Conservation (phyloP, 2,888 invertebrate genomes). For the Latrodectus elegans region DNA sequence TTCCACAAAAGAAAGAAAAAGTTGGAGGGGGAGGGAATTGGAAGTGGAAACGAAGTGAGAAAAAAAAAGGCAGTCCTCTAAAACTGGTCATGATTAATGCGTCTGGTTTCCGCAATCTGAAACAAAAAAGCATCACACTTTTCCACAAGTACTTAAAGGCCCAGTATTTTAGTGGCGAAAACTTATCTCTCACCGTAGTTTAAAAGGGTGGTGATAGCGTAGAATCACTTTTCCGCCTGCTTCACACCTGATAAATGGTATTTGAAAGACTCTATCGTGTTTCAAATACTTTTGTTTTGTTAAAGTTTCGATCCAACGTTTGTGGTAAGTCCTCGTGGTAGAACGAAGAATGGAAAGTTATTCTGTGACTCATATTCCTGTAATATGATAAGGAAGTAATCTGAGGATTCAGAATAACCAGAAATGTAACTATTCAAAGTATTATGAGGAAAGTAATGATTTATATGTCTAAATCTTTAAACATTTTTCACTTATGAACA, state of each 20-base stretch:
- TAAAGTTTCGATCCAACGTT: slow-evolving; percentile 1
- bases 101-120: slow-evolving; percentile 44
- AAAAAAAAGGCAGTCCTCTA: slow-evolving; percentile 11
- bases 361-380: too few relatives aligned
- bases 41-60: not conserved
- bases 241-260: slow-evolving; percentile 54
- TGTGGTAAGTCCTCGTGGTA: not conserved
- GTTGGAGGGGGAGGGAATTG: not conserved
- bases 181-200: slow-evolving; percentile 50
- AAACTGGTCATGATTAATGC: slow-evolving; percentile 53
- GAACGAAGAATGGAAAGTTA: too few relatives aligned
- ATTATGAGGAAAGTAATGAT: too few relatives aligned
- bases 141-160: slow-evolving; percentile 48
- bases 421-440: too few relatives aligned
- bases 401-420: too few relatives aligned
- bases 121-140: slow-evolving; percentile 44
- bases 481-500: too few relatives aligned
- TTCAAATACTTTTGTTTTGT: slow-evolving; percentile 40
- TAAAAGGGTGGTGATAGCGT: slow-evolving; percentile 44
- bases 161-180: slow-evolving; percentile 40
- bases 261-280: slow-evolving; percentile 33
- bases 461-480: too few relatives aligned
- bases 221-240: slow-evolving; percentile 53
- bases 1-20: slow-evolving; percentile 5
- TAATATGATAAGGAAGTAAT: too few relatives aligned